Base-by-base conservation (phyloP, 2,797 vertebrate species). In the Platyrinchus mystaceus region DNA sequence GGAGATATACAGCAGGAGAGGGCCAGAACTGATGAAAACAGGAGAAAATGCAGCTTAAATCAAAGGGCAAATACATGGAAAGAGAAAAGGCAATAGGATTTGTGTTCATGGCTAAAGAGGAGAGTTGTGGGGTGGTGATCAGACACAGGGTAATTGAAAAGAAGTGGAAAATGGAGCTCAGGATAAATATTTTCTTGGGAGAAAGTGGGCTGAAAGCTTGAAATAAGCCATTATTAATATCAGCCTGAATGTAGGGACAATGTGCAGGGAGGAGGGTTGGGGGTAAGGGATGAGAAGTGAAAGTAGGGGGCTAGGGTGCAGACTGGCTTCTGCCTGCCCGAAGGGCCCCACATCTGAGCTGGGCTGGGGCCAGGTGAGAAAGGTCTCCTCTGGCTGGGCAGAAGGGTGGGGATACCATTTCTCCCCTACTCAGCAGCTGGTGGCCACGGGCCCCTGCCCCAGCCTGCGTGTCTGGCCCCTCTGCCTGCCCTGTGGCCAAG, bases 41-140 rank as follows among this genome's bases (percentile, higher is more conserved):
- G 84, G 94, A 76, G 91, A 77, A 91, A 91, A 89, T n/a, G 92
- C 79, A 17, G 94, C 73, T 97, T 98, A 97, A 98, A 98, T 98
- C 97, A 98, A 86, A 95, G 96, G 89, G 85, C 96, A 93, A 97
- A 96, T 84, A 94, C 96, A 67, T 30, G 2, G 39, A 52, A 92
- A 84, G 69, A 84, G 63, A 56, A 86, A 78, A 91, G 92, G 95
- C 94, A 93, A 87, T 88, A 97, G 97, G 96, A 96, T 97, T 96
- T 97, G 97, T 97, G 97, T 94, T 96, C 83, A 41, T 44, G 94
- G 97, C 74, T 94, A 93, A 94, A 82, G 23, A 84, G 93, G 87
- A 92, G 89, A 93, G 37, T 56, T 79, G 90, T 67, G 89, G 76
- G 70, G 23, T 1, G 32, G 39, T 62, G 88, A 88, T 70, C 14